phyloP scores from a whole-genome alignment of 2,113 vertebrate genomes.

The Siphamia tubifer region DNA sequence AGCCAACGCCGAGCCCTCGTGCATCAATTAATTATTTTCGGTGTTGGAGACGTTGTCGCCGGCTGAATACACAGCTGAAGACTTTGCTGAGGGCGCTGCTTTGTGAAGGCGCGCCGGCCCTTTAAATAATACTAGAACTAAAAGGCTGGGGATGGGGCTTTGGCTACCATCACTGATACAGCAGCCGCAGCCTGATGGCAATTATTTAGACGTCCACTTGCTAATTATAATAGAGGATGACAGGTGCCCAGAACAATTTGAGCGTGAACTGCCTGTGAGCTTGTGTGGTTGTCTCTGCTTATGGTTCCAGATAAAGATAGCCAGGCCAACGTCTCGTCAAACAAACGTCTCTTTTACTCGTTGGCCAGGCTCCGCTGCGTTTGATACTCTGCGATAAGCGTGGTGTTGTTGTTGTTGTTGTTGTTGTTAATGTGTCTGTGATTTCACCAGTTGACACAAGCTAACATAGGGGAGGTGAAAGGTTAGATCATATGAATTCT shows the following conservation, averaged over 20 bases:
- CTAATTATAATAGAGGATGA: constrained; percentile 78
- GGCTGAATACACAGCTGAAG: constrained; percentile 49
- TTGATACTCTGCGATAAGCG: constrained; percentile 28
- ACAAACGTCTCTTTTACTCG: constrained; percentile 29
- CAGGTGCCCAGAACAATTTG: constrained; percentile 76
- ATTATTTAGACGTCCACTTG: constrained; percentile 74
- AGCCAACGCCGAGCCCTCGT: constrained; percentile 48
- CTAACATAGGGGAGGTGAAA: neutral
- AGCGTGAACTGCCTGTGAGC: constrained; percentile 65
- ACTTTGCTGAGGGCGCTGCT: constrained; percentile 49
- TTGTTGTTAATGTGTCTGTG: neutral
- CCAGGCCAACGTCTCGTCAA: constrained; percentile 36
- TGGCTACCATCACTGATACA: constrained; percentile 54
- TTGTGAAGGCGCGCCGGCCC: constrained; percentile 40
- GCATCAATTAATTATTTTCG: constrained; percentile 65
- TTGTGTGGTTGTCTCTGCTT: constrained; percentile 48
- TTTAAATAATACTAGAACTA: constrained; percentile 60
- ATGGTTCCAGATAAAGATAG: constrained; percentile 69
- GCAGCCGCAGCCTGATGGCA: constrained; percentile 65
- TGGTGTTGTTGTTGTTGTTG: neutral
- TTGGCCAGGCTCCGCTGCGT: constrained; percentile 9
- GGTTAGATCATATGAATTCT: too few species aligned
- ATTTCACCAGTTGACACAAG: constrained; percentile 25
- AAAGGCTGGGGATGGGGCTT: constrained; percentile 39
- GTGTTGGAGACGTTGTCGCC: constrained; percentile 51